Evolutionary conservation across 2,797 vertebrate species (phyloP), one percentile per base, ranked within the genome.

Genomic region (Bovichtus diacanthus): DNA sequence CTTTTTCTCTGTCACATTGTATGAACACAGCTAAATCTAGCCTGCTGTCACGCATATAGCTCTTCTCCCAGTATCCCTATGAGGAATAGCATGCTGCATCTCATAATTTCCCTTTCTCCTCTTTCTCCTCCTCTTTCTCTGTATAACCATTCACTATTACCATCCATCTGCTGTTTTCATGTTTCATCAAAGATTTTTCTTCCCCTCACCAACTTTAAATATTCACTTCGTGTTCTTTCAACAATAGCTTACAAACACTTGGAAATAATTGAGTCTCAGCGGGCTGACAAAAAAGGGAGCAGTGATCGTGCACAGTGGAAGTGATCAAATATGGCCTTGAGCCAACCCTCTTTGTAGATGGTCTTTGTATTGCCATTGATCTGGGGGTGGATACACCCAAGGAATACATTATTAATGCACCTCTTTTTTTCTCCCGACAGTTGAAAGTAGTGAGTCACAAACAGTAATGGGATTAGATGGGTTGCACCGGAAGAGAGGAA

Each of bases 301-400:
- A 84, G 76, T 62, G 82, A 89, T 88, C 68, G 81, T 74, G 80
- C 38, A 13, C 81, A 88, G 81, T 90, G 92, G 90, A 94, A 95
- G 92, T 93, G 93, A 95, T 95, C 93, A 94, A 94, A 95, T 94
- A 90, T 94, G 93, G 93, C 94, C 95, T 93, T 92, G 89, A 95
- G 95, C 94, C 94, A 92, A 90, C 85, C 54, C 81, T 88, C 93
- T 95, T 94, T 95, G 94, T 93, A 94, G 93, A 93, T 93, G 90
- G 81, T 92, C 92, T 95, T 94, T 94, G 90, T 93, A 88, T 93
- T 91, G 78, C 86, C 93, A 95, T 95, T 95, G 95, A 95, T 95
- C 94, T 77, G 86, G 88, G 87, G 91, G 89, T 87, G 90, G 91
- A 92, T 90, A 92, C 92, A 90, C 80, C 89, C 84, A 70, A 93